A percentile compares a stretch with the other conserved stretches of the same genome.
These are phyloP conservation scores for Pipistrellus pygmaeus DNA, from an alignment of 2,797 vertebrate species.

Conservation along the genomic window DNA sequence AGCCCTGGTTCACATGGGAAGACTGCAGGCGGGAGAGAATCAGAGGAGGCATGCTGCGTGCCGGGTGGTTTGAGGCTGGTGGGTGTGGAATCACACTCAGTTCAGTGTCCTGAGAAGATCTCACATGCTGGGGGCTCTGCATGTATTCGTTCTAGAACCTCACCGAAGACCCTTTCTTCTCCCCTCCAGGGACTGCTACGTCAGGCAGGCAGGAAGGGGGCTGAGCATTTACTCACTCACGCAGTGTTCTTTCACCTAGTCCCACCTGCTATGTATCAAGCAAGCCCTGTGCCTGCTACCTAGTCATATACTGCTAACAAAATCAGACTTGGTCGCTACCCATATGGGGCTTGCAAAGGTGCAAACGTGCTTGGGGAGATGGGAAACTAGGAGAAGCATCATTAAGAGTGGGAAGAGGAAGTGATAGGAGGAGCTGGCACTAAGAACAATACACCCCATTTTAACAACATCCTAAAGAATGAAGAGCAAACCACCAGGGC, in stretches of 20 bases:
- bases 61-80: neutral
- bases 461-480: neutral
- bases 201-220: neutral
- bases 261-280: neutral
- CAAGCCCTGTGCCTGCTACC: neutral
- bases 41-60: neutral
- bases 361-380: neutral
- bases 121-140: neutral
- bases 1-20: neutral
- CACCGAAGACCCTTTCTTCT: neutral
- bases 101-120: neutral
- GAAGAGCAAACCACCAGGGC: neutral
- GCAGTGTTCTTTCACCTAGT: neutral
- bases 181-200: neutral
- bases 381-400: neutral
- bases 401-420: neutral
- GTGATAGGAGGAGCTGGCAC: neutral
- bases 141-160: neutral
- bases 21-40: neutral
- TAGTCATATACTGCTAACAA: neutral
- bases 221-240: neutral
- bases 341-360: neutral
- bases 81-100: neutral
- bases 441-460: neutral
- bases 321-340: neutral